A percentile compares a stretch with the other conserved stretches of the same genome.
Conservation (phyloP, 2,888 invertebrate species). For the Nemurella pictetii region DNA sequence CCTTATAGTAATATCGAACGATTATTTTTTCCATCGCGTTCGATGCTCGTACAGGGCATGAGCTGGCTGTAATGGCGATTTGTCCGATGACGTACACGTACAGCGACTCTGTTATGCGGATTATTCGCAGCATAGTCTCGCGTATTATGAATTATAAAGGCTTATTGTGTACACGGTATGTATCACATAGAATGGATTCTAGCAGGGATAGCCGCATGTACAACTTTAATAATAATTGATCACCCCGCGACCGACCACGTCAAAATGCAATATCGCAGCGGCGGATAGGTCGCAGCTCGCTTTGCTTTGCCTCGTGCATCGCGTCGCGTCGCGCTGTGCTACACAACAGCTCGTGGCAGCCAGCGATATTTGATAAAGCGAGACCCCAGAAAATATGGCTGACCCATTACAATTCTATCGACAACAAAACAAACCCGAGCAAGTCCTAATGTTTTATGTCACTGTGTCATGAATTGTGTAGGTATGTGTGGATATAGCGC, state of each 20-base stretch:
- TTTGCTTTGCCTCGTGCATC: background rate
- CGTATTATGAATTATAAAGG: constrained; percentile 21
- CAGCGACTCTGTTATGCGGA: background rate
- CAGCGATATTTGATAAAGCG: background rate
- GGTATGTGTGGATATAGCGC: background rate
- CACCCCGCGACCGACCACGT: constrained; percentile 17
- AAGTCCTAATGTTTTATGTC: constrained; percentile 23
- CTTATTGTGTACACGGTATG: constrained; percentile 24
- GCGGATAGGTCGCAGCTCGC: background rate
- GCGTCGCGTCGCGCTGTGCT: background rate
- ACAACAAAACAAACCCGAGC: constrained; percentile 25
- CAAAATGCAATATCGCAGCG: constrained; percentile 28
- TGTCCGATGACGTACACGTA: background rate
- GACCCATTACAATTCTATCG: background rate
- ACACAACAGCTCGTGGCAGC: background rate
- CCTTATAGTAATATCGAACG: background rate
- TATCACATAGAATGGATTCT: constrained; percentile 18
- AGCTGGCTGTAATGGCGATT: background rate
- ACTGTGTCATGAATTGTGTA: constrained; percentile 1
- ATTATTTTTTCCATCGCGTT: background rate
- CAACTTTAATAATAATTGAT: constrained; percentile 33
- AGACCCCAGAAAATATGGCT: constrained; percentile 21
- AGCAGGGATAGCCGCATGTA: constrained; percentile 10
- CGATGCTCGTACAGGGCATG: background rate
- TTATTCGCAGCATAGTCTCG: background rate